A percentile compares a stretch with the other conserved stretches of the same genome.
These are phyloP conservation scores for Gibbula magus DNA, from an alignment of 2,888 invertebrate species.

Conservation along the genomic window DNA sequence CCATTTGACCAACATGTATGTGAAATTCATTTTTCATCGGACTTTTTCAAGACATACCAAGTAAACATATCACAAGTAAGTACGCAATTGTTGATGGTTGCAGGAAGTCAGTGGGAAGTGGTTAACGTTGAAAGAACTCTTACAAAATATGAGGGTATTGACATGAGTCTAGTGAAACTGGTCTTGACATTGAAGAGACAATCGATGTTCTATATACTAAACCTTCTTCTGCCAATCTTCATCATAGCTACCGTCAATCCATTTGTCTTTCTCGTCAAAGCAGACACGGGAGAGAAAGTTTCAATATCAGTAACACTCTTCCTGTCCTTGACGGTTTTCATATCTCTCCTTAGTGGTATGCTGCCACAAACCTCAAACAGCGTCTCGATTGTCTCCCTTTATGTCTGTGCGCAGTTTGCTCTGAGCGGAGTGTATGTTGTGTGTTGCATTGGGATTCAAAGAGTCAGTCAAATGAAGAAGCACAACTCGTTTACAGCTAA, in stretches of 20 bases:
- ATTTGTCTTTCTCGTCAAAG: neutral
- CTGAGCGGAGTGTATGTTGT: too few species aligned
- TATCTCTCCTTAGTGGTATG: too few species aligned
- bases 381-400: too few species aligned
- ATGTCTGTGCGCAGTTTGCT: too few species aligned
- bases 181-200: neutral
- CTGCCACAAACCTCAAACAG: too few species aligned
- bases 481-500: too few species aligned
- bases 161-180: neutral
- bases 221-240: neutral
- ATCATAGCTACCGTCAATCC: neutral
- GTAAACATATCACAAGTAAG: neutral
- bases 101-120: neutral
- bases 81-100: neutral
- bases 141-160: neutral
- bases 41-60: neutral
- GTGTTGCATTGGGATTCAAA: too few species aligned
- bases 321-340: slow-evolving; percentile 1
- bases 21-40: neutral
- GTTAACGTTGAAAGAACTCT: too few species aligned
- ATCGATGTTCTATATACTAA: neutral
- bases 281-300: neutral
- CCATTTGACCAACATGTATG: neutral
- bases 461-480: too few species aligned
- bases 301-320: slow-evolving; percentile 11